These are phyloP conservation scores for Chelonoidis abingdonii DNA, from an alignment of 2,113 vertebrate genomes.

Conservation along the genomic window DNA sequence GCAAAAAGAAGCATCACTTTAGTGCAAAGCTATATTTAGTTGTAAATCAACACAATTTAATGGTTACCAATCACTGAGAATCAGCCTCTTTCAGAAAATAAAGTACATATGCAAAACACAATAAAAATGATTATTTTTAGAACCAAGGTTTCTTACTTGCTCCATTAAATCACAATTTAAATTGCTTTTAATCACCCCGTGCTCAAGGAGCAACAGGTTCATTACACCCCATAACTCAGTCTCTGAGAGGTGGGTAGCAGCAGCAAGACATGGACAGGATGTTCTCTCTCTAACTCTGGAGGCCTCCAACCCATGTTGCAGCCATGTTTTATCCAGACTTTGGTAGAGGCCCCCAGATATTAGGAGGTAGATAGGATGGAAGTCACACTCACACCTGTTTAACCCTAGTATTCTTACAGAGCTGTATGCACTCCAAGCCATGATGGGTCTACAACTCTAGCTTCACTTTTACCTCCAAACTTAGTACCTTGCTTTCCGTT, in stretches of 20 bases:
- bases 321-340: not conserved
- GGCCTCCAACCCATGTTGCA: not conserved
- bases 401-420: not conserved
- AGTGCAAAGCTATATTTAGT: not conserved
- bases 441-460: not conserved
- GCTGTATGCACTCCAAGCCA: not conserved
- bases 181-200: not conserved
- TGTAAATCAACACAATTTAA: not conserved
- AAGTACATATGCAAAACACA: not conserved
- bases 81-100: not conserved
- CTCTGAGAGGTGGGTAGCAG: not conserved
- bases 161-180: not conserved
- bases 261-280: rapidly evolving
- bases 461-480: not conserved
- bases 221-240: not conserved
- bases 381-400: rapidly evolving
- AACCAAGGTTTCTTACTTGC: not conserved
- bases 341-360: not conserved
- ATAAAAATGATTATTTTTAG: not conserved
- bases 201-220: not conserved
- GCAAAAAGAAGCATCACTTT: not conserved
- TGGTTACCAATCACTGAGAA: not conserved
- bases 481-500: too few relatives aligned
- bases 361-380: not conserved
- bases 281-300: not conserved